Conservation (phyloP, 2,888 invertebrate species). For the Atrina japonica region DNA sequence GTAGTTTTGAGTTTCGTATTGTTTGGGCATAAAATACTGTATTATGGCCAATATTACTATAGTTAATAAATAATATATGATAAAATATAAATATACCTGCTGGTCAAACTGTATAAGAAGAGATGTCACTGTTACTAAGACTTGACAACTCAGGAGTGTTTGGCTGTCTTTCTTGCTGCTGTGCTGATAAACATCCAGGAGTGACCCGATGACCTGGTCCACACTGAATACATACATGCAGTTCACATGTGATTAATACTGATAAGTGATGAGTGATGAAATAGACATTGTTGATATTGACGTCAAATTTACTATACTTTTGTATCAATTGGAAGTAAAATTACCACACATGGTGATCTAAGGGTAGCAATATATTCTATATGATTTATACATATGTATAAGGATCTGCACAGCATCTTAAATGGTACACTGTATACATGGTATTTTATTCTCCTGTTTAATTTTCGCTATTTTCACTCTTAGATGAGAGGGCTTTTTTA, state of each 20-base stretch:
- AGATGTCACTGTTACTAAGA: slow-evolving; percentile 65
- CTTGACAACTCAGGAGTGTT: slow-evolving; percentile 51
- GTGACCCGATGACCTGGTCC: slow-evolving; percentile 65
- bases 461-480: too few species aligned
- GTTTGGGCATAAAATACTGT: too few species aligned
- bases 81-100: slow-evolving; percentile 52
- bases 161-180: neutral
- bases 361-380: neutral
- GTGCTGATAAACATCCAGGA: slow-evolving; percentile 65
- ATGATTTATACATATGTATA: too few species aligned
- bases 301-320: neutral
- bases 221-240: slow-evolving; percentile 64
- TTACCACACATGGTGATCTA: neutral
- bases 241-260: too few species aligned
- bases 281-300: neutral
- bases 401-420: too few species aligned
- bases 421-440: too few species aligned
- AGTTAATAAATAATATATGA: too few species aligned
- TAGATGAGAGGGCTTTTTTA: too few species aligned
- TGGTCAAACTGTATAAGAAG: slow-evolving; percentile 58
- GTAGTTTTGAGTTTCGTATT: too few species aligned
- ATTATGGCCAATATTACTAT: too few species aligned
- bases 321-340: neutral
- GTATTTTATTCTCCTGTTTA: too few species aligned
- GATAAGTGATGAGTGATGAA: too few species aligned